A percentile compares a stretch with the other conserved stretches of the same genome.
Conservation (phyloP, 2,888 invertebrate genomes). For the Lottia scabra region DNA sequence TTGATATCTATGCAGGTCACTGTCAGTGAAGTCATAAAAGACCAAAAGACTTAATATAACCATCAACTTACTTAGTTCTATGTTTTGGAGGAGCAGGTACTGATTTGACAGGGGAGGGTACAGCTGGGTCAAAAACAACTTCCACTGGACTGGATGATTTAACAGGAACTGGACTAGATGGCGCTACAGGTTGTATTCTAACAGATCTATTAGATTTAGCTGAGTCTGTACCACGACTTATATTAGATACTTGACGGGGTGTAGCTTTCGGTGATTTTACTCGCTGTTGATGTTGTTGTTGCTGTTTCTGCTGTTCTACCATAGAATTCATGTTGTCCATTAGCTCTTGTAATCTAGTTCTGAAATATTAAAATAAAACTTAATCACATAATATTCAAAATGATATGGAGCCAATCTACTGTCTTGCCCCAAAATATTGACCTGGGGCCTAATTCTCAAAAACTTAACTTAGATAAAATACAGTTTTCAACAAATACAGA, state of each 20-base stretch:
- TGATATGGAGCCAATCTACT: too few relatives aligned
- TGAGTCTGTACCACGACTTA: background rate
- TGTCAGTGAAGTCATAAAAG: too few relatives aligned
- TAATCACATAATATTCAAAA: too few relatives aligned
- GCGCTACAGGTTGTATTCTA: background rate
- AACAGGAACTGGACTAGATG: background rate
- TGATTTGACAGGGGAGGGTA: conserved; percentile 12
- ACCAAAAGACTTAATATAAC: too few relatives aligned
- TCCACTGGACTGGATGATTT: conserved; percentile 5
- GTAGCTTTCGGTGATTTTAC: background rate
- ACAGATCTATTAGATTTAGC: background rate
- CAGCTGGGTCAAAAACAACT: conserved; percentile 3
- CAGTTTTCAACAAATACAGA: too few relatives aligned
- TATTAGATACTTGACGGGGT: conserved; percentile 4
- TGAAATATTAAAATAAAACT: conserved; percentile 19
- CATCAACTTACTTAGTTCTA: conserved; percentile 12
- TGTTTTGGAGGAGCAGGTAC: conserved; percentile 8
- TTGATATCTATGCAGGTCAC: too few relatives aligned
- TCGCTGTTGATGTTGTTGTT: conserved; percentile 40
- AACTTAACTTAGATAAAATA: too few relatives aligned
- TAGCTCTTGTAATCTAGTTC: conserved; percentile 54
- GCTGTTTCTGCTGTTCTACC: conserved; percentile 45
- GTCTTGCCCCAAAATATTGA: too few relatives aligned
- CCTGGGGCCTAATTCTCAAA: too few relatives aligned
- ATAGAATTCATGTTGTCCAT: conserved; percentile 51